A percentile compares a stretch with the other conserved stretches of the same genome.
phyloP scores from a whole-genome alignment of 2,113 vertebrate genomes.

The Noctilio leporinus region DNA sequence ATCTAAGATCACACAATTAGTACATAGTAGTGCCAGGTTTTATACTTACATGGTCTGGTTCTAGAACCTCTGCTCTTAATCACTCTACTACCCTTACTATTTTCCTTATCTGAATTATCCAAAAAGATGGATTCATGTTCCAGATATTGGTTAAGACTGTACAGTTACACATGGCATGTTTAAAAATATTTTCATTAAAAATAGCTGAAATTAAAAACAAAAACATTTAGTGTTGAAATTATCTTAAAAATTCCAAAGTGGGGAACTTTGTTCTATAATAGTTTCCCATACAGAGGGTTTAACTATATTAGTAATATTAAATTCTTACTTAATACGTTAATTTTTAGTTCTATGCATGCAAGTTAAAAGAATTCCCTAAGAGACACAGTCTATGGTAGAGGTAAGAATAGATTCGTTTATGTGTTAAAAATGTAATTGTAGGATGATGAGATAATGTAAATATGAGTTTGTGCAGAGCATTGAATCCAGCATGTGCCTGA shows the following conservation, averaged over 20 bases:
- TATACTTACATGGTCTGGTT: neutral
- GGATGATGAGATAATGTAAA: neutral
- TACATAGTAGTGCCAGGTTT: neutral
- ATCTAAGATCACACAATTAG: neutral
- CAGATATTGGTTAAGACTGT: neutral
- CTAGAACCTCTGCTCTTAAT: neutral
- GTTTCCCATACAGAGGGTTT: neutral
- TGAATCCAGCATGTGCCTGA: neutral
- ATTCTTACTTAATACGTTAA: neutral
- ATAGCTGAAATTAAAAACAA: neutral
- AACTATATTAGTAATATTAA: neutral
- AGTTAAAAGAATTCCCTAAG: neutral
- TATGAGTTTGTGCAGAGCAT: neutral
- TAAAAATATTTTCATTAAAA: slow-evolving; percentile 20
- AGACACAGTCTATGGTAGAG: neutral
- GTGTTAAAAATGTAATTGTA: neutral
- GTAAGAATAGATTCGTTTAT: neutral
- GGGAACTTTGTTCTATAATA: neutral
- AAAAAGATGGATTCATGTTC: neutral
- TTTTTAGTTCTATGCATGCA: neutral
- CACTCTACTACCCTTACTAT: neutral
- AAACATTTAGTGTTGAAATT: neutral
- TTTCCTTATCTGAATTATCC: neutral
- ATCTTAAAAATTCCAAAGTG: neutral
- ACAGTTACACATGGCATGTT: neutral